Evolutionary conservation across 53 echinoderm and acorn worm genomes (phyloP).

Genomic region (Echinometra lucunter): DNA sequence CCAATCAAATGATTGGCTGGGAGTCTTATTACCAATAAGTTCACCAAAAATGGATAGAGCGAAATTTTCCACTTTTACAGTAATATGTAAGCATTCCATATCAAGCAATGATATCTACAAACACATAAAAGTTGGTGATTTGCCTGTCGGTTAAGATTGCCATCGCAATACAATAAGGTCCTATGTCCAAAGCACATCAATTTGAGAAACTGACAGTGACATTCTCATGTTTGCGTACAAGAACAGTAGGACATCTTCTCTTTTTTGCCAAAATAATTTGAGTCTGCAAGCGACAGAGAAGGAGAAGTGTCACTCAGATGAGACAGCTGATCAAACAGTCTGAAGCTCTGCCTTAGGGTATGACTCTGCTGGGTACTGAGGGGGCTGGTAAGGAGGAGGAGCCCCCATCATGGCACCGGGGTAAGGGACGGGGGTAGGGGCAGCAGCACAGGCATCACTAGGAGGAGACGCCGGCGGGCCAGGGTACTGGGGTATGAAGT

Average conservation of each 20-base stretch:
- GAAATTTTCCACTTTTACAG: no score
- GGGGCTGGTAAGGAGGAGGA: conserved; percentile 59
- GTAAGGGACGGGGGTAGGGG: not conserved
- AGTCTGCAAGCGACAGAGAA: not conserved
- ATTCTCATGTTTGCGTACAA: not conserved
- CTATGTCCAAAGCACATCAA: no score
- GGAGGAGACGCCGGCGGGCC: not conserved
- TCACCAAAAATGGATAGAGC: no score
- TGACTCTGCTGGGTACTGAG: conserved; percentile 37
- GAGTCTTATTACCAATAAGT: no score
- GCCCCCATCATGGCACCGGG: conserved; percentile 11
- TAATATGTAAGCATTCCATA: no score
- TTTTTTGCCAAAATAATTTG: not conserved
- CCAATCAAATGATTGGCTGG: no score
- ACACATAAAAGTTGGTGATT: no score
- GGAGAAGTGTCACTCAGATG: no score
- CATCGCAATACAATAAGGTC: no score
- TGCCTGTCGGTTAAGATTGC: no score
- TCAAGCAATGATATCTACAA: no score
- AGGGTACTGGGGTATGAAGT: conserved; percentile 59
- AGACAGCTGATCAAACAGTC: not conserved
- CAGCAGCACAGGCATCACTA: not conserved
- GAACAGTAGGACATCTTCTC: not conserved
- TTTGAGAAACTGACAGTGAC: not conserved
- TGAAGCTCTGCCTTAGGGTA: conserved; percentile 48